phyloP scores from a whole-genome alignment of 2,888 invertebrate genomes.

The Spialia ferax region DNA sequence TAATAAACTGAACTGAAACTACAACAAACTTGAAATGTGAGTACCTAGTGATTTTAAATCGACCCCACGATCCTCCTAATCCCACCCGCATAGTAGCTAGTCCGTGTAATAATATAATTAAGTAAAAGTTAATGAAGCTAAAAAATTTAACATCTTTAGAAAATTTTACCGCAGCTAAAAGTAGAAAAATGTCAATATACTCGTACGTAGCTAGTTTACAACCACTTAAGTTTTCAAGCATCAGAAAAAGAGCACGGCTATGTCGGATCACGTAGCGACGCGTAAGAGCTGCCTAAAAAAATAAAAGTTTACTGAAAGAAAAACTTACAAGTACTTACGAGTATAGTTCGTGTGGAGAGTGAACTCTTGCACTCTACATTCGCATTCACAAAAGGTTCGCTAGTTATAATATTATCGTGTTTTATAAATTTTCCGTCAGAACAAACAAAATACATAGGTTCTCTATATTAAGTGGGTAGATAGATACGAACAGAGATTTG shows the following conservation, averaged over 20 bases:
- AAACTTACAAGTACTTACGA: neutral
- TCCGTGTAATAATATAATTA: no score
- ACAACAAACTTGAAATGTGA: no score
- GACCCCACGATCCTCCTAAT: no score
- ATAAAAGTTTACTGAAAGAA: conserved; percentile 1
- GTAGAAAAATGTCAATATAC: neutral
- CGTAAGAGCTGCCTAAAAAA: conserved; percentile 2
- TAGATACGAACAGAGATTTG: neutral
- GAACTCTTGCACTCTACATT: neutral
- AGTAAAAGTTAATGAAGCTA: no score
- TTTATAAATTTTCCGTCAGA: neutral
- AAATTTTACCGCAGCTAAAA: neutral
- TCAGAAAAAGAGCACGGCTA: conserved; percentile 7
- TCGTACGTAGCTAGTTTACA: neutral
- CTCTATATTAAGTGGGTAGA: neutral
- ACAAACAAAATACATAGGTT: neutral
- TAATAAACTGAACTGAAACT: no score
- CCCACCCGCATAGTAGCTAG: no score
- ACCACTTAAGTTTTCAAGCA: conserved; percentile 5
- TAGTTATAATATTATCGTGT: conserved; percentile 1
- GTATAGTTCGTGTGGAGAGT: conserved; percentile 1
- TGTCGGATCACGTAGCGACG: conserved; percentile 35
- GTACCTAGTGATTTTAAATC: no score
- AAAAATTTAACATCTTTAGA: neutral
- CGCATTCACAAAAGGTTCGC: neutral